These are phyloP conservation scores for Macrosteles quadrilineatus DNA, from an alignment of 1,140 invertebrate species.

Conservation along the genomic window DNA sequence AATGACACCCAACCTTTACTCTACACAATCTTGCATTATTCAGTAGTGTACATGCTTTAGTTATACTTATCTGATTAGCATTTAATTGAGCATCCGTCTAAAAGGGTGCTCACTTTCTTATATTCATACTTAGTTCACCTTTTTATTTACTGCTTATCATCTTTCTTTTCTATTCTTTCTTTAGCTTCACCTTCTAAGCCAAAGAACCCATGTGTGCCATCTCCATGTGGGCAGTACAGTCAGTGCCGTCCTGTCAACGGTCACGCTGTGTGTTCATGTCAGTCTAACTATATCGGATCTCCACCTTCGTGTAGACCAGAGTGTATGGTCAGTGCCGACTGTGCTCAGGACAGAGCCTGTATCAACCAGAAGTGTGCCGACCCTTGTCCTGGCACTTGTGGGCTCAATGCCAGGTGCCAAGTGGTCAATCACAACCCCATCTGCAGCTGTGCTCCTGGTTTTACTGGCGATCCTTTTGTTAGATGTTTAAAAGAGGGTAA, in stretches of 20 bases:
- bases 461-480: conserved; percentile 57
- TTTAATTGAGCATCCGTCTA: no score
- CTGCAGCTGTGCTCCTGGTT: conserved; percentile 49
- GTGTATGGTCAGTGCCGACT: conserved; percentile 52
- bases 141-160: conserved; percentile 14
- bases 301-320: conserved; percentile 53
- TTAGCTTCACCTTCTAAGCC: conserved; percentile 38
- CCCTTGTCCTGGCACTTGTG: conserved; percentile 55
- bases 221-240: conserved; percentile 55
- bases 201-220: conserved; percentile 46
- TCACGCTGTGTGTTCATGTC: conserved; percentile 56
- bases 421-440: conserved; percentile 54
- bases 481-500: conserved; percentile 61
- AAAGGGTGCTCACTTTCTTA: no score
- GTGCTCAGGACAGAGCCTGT: conserved; percentile 51
- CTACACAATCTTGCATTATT: no score
- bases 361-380: conserved; percentile 52
- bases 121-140: no score
- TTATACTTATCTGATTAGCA: no score
- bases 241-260: conserved; percentile 51
- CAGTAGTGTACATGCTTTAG: no score
- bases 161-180: conserved; percentile 33
- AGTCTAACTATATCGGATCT: conserved; percentile 53
- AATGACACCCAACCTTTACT: no score
- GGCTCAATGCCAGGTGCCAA: conserved; percentile 51